These are phyloP conservation scores for Yponomeuta cagnagella DNA, from an alignment of 2,888 invertebrate species.

Conservation along the genomic window DNA sequence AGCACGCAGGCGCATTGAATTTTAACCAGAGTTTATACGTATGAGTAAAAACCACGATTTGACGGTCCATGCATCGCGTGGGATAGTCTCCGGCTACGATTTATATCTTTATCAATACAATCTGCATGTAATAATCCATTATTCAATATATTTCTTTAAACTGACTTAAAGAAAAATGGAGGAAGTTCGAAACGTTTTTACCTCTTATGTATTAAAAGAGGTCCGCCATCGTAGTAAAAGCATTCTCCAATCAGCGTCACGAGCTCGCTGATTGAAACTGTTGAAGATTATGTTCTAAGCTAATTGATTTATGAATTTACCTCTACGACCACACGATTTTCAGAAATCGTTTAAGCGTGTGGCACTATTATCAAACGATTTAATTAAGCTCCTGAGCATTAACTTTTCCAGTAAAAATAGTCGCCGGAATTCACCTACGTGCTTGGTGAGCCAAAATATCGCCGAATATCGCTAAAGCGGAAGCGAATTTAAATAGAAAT, in stretches of 20 bases:
- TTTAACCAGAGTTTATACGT: constrained; percentile 31
- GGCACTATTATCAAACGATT: not conserved
- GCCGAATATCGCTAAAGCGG: constrained; percentile 30
- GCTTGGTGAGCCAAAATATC: not conserved
- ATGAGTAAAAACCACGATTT: constrained; percentile 59
- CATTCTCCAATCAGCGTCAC: too few relatives aligned
- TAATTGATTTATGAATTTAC: not conserved
- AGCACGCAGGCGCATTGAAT: constrained; percentile 57
- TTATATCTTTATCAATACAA: constrained; percentile 25
- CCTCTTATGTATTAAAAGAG: too few relatives aligned
- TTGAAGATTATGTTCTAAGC: not conserved
- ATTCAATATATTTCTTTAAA: constrained; percentile 1
- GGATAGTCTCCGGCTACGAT: constrained; percentile 48
- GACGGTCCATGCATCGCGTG: constrained; percentile 57
- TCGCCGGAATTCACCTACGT: not conserved
- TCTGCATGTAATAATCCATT: constrained; percentile 19
- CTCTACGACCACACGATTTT: not conserved
- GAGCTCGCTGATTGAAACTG: too few relatives aligned
- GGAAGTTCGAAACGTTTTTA: too few relatives aligned
- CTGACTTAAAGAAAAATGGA: too few relatives aligned
- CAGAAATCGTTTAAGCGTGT: not conserved
- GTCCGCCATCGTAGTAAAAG: too few relatives aligned
- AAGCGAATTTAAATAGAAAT: constrained; percentile 65
- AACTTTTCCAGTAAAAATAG: not conserved
- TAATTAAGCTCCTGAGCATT: not conserved